phyloP scores from a whole-genome alignment of 2,888 invertebrate genomes.

The Ophonus ardosiacus region DNA sequence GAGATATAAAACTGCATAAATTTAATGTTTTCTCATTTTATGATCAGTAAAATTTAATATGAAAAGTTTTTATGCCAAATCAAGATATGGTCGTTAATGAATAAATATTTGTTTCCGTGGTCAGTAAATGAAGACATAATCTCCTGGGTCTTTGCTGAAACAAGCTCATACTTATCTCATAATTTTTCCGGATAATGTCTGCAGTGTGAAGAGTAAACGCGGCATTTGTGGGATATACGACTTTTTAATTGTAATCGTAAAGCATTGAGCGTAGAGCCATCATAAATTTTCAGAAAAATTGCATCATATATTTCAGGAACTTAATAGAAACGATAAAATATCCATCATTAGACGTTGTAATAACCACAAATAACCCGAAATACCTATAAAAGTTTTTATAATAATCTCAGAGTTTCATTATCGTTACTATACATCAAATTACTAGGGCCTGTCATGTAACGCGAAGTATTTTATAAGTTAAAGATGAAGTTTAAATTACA shows the following conservation, averaged over 20 bases:
- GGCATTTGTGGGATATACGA: slow-evolving; percentile 37
- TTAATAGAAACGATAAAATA: slow-evolving; percentile 63
- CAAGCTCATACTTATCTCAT: neutral
- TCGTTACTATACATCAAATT: slow-evolving; percentile 46
- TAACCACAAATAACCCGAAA: slow-evolving; percentile 63
- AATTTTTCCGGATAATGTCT: slow-evolving; percentile 3
- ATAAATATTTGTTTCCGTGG: neutral
- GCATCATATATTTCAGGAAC: slow-evolving; percentile 60
- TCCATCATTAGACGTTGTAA: slow-evolving; percentile 60
- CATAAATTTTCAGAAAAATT: slow-evolving; percentile 60
- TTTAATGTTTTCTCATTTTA: neutral
- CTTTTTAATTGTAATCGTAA: slow-evolving; percentile 56
- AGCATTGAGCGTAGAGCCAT: slow-evolving; percentile 12
- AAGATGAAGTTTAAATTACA: slow-evolving; percentile 57
- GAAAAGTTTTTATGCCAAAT: neutral
- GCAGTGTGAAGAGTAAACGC: slow-evolving; percentile 13
- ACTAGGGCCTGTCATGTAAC: slow-evolving; percentile 13
- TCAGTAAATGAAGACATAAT: neutral
- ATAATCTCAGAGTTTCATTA: slow-evolving; percentile 60
- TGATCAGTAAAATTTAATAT: neutral
- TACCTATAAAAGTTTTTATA: slow-evolving; percentile 61
- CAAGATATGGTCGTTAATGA: neutral
- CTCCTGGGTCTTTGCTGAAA: neutral
- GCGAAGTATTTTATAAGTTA: slow-evolving; percentile 17
- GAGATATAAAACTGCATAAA: no score